Base-by-base conservation (phyloP, 2,888 invertebrate species). In the Hetaerina titia region DNA sequence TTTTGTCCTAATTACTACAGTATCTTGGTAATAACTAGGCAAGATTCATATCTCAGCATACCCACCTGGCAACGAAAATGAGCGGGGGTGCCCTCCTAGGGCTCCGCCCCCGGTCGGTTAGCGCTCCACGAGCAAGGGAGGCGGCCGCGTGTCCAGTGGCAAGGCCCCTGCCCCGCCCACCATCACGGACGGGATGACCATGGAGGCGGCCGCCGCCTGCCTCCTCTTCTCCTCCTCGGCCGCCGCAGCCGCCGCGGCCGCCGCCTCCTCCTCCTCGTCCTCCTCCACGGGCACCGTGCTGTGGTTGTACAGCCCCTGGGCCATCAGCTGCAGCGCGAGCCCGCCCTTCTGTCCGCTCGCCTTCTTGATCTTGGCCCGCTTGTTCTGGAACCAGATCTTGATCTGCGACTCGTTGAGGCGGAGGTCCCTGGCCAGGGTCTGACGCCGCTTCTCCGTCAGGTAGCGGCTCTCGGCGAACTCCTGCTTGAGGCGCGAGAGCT, bases 311-410 rank as follows among this genome's bases (percentile, higher is more conserved):
- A 99, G 97, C 0, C 99, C 99, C 96, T 99, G 99, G 0, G 99
- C 99, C 98, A 99, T 99, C 96, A 99, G 97, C 96, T 99, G 99
- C 95, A 99, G 96, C 0, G 99, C 99, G 95, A 99, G 97, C 0
- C 98, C 98, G 97, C 99, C 98, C 96, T 98, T 98, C 96, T 98
- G 98, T 0, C 99, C 99, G 0, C 98, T 98, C 0, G 98, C 98
- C 96, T 99, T 99, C 97, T 99, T 99, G 96, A 99, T 98, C 97
- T 99, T 99, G 95, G 99, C 99, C 25, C 99, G 97, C 96, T 99
- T 99, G 97, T 99, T 99, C 97, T 99, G 99, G 97, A 99, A 99
- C 99, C 99, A 99, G 96, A 99, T 99, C 97, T 99, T 99, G 96
- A 99, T 99, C 97, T 99, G 99, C 0, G 99, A 99, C 97, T 99